These are phyloP conservation scores for Gymnopithys bicolor DNA, from an alignment of 2,797 vertebrate species.

Conservation along the genomic window DNA sequence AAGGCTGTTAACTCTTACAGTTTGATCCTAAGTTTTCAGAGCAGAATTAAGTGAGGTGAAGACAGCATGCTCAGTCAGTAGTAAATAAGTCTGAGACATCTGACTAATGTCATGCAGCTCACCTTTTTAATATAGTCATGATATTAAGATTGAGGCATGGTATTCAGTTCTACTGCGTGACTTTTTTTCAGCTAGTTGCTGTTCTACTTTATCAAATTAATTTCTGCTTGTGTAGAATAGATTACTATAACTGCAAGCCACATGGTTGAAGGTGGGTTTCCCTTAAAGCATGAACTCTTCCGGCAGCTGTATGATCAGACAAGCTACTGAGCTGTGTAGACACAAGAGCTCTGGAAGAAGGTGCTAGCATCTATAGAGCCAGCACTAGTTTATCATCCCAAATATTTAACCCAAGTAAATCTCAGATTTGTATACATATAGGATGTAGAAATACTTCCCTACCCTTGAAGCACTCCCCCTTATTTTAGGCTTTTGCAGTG, in stretches of 20 bases:
- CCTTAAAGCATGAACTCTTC: not conserved
- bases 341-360: not conserved
- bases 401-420: not conserved
- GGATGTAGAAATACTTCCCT: not conserved
- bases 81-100: not conserved
- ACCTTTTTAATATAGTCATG: not conserved
- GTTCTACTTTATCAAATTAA: not conserved
- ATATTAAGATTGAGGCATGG: not conserved
- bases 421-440: not conserved
- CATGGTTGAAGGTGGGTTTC: not conserved
- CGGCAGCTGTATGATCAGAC: not conserved
- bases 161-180: not conserved
- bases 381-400: not conserved
- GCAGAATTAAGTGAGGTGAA: not conserved
- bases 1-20: not conserved
- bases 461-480: not conserved
- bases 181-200: not conserved
- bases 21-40: not conserved
- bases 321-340: not conserved
- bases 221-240: not conserved
- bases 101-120: not conserved
- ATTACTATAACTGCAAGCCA: not conserved
- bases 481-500: not conserved
- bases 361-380: not conserved
- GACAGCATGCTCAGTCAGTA: not conserved